Conservation (phyloP, 2,888 invertebrate species). For the Metacarcinus magister region DNA sequence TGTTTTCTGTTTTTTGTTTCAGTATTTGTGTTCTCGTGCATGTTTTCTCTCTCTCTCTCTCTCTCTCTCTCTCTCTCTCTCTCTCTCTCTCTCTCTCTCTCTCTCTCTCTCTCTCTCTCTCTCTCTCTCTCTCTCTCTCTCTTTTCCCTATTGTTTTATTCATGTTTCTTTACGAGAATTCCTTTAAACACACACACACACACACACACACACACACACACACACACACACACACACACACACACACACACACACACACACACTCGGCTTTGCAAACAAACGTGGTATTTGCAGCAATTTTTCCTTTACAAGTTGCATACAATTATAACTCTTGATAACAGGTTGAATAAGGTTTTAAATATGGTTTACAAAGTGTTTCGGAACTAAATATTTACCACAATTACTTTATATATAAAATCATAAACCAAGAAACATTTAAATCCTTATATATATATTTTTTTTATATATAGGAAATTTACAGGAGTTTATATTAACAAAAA, state of each 20-base stretch:
- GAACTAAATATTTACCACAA: neutral
- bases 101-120: conserved; percentile 5
- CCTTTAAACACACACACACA: neutral
- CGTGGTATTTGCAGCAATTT: neutral
- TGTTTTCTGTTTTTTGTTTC: neutral
- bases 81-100: conserved; percentile 8
- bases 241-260: conserved; percentile 31
- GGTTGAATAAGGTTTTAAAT: neutral
- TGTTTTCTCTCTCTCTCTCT: conserved; percentile 51
- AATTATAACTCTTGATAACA: neutral
- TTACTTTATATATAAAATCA: neutral
- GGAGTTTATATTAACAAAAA: too few relatives aligned
- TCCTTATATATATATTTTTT: neutral
- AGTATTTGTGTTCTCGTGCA: neutral
- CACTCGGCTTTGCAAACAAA: neutral
- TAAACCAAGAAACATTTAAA: neutral
- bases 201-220: conserved; percentile 53
- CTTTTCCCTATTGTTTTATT: neutral
- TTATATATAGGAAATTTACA: neutral
- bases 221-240: conserved; percentile 54
- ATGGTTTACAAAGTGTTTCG: neutral
- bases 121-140: conserved; percentile 15
- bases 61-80: conserved; percentile 32
- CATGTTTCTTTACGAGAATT: neutral
- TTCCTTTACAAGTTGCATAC: neutral